Conservation (phyloP, 2,113 vertebrate genomes). For the Scalopus aquaticus region DNA sequence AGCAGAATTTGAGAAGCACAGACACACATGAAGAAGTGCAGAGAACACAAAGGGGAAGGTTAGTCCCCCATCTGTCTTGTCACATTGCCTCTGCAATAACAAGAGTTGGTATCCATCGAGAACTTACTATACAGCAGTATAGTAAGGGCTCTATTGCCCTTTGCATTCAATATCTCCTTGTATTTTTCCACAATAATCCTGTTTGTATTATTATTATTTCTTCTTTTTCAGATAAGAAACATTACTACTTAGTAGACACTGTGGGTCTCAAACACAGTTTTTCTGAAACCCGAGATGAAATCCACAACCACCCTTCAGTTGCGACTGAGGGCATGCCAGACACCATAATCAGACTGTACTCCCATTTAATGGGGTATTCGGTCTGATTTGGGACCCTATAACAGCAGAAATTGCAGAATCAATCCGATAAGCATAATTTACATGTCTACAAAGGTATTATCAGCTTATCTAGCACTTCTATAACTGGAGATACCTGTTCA, state of each 20-base stretch:
- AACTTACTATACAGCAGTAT: not conserved
- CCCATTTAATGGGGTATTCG: not conserved
- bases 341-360: not conserved
- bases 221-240: constrained; percentile 6
- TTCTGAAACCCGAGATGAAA: constrained; percentile 24
- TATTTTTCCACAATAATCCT: not conserved
- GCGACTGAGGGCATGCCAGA: not conserved
- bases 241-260: not conserved
- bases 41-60: not conserved
- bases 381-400: not conserved
- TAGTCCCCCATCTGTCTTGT: not conserved
- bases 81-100: not conserved
- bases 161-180: not conserved
- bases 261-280: not conserved
- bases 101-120: not conserved
- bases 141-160: not conserved
- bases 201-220: not conserved
- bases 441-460: not conserved
- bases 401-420: not conserved
- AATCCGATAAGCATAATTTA: not conserved
- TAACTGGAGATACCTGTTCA: not conserved
- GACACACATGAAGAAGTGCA: not conserved
- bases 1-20: constrained; percentile 8
- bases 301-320: not conserved
- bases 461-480: not conserved